Conservation (phyloP, 2,113 vertebrate genomes). For the Psilopsiagon aurifrons region DNA sequence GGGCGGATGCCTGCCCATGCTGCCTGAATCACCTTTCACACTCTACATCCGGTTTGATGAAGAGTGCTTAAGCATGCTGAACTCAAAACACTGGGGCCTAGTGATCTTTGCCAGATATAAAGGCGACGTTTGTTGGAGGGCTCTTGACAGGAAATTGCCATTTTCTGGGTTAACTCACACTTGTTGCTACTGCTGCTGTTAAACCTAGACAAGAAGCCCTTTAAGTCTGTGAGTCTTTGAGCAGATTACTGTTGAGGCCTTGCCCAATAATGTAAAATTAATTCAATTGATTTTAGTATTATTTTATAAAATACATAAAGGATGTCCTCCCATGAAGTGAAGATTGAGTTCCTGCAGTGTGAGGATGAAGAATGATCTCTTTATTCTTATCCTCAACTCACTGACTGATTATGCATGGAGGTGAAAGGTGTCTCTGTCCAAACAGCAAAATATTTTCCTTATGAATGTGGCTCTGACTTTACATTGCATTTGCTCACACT, state of each 20-base stretch:
- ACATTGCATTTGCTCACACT: background rate
- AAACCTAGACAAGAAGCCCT: slow-evolving; percentile 59
- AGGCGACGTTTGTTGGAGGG: slow-evolving; percentile 82
- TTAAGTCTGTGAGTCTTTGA: slow-evolving; percentile 39
- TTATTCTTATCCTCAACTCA: slow-evolving; percentile 58
- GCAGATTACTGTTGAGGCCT: slow-evolving; percentile 31
- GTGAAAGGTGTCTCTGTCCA: slow-evolving; percentile 67
- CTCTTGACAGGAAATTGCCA: slow-evolving; percentile 87
- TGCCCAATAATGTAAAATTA: slow-evolving; percentile 41
- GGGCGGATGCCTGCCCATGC: slow-evolving; percentile 79
- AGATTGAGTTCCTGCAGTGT: slow-evolving; percentile 42
- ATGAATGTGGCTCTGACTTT: slow-evolving; percentile 58
- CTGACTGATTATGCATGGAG: slow-evolving; percentile 34
- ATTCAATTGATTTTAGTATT: slow-evolving; percentile 62
- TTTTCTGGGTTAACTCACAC: slow-evolving; percentile 79
- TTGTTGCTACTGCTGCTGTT: slow-evolving; percentile 59
- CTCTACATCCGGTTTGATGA: slow-evolving; percentile 82
- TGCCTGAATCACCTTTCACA: slow-evolving; percentile 86
- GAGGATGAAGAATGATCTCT: slow-evolving; percentile 68
- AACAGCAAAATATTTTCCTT: slow-evolving; percentile 77
- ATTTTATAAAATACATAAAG: slow-evolving; percentile 69
- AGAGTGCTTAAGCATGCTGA: slow-evolving; percentile 73
- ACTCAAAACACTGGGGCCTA: slow-evolving; percentile 81
- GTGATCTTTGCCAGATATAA: slow-evolving; percentile 81
- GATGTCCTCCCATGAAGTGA: slow-evolving; percentile 20